These are phyloP conservation scores for Drosophila stalkeri DNA, from an alignment of 2,888 invertebrate species.

Conservation along the genomic window DNA sequence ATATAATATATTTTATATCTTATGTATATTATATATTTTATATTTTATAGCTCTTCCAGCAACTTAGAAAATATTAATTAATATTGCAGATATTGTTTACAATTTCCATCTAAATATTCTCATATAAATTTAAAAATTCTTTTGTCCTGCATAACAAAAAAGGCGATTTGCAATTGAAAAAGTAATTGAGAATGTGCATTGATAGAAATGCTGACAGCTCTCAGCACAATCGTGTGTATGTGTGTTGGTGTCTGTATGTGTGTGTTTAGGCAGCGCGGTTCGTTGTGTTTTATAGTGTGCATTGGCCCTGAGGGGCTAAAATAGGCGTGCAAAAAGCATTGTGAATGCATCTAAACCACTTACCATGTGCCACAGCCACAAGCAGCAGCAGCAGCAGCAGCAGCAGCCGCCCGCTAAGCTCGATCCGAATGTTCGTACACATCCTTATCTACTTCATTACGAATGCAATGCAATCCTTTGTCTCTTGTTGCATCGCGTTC, in stretches of 20 bases:
- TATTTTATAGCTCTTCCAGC: not conserved
- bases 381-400: slow-evolving; percentile 2
- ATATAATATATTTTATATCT: too few relatives aligned
- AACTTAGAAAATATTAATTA: too few relatives aligned
- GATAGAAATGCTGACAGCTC: slow-evolving; percentile 10
- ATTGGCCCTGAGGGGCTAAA: slow-evolving; percentile 34
- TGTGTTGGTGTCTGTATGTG: slow-evolving; percentile 23
- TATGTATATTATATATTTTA: too few relatives aligned
- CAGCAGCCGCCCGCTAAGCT: slow-evolving; percentile 12
- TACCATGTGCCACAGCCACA: slow-evolving; percentile 38
- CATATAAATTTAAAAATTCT: not conserved
- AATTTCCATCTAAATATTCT: not conserved
- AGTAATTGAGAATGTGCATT: slow-evolving; percentile 9
- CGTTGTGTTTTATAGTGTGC: slow-evolving; percentile 40
- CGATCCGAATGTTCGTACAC: slow-evolving; percentile 4
- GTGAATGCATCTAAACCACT: slow-evolving; percentile 47
- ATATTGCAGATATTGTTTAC: not conserved
- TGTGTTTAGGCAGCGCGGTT: slow-evolving; percentile 31
- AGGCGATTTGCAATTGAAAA: slow-evolving; percentile 1
- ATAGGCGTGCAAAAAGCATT: slow-evolving; percentile 48
- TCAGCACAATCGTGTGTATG: slow-evolving; percentile 8
- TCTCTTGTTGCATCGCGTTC: slow-evolving; percentile 41
- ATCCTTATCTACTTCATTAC: slow-evolving; percentile 65
- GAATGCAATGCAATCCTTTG: slow-evolving; percentile 58
- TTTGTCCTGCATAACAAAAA: not conserved